Percentiles rank a stretch among this genome's conserved stretches.
Evolutionary conservation across 2,113 vertebrate genomes (phyloP).

Genomic region (Setophaga petechia): DNA sequence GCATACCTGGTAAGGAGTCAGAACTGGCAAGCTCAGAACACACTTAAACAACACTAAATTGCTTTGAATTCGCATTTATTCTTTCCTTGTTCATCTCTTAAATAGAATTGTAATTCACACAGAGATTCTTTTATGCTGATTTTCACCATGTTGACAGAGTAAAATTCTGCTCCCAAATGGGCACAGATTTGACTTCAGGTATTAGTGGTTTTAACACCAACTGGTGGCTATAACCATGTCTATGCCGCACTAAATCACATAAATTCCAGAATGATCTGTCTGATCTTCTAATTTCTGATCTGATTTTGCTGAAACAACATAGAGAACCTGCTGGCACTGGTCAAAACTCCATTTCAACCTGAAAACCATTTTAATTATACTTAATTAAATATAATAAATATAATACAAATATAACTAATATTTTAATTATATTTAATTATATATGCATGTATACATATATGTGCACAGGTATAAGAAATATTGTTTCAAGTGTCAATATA

Average conservation of each 20-base stretch:
- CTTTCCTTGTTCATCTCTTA: neutral
- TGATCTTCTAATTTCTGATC: slow-evolving; percentile 12
- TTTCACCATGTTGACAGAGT: neutral
- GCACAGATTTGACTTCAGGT: neutral
- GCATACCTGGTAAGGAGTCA: neutral
- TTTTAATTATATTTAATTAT: neutral
- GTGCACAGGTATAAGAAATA: neutral
- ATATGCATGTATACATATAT: neutral
- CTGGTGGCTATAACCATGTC: neutral
- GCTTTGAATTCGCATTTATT: neutral
- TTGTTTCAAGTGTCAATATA: neutral
- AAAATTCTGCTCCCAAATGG: neutral
- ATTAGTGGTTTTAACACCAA: neutral
- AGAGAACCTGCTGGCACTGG: slow-evolving; percentile 1
- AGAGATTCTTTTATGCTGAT: neutral
- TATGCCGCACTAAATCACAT: neutral
- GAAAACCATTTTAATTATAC: neutral
- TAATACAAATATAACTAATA: neutral
- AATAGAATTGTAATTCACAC: neutral
- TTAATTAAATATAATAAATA: neutral
- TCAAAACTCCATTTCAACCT: neutral
- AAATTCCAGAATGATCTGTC: slow-evolving; percentile 10
- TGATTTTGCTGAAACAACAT: slow-evolving; percentile 12
- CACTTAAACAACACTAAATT: neutral
- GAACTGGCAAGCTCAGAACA: neutral